Conservation (phyloP, 2,797 vertebrate genomes). For the Diglossa cyanea region DNA sequence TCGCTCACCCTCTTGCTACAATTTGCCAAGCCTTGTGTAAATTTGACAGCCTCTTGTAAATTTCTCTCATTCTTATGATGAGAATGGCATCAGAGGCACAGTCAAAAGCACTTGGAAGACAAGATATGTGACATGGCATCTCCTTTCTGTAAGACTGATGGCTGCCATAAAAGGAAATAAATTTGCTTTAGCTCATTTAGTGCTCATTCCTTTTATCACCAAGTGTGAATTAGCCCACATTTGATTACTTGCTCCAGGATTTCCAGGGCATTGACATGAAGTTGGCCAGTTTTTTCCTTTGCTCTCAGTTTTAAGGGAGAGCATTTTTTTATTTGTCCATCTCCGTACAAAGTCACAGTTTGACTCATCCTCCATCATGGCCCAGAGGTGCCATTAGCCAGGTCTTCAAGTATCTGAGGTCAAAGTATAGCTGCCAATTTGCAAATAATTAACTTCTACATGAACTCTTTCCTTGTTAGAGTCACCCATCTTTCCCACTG, state of each 20-base stretch:
- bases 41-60: neutral
- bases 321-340: neutral
- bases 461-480: neutral
- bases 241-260: neutral
- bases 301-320: neutral
- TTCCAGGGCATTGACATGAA: neutral
- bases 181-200: neutral
- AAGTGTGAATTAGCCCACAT: neutral
- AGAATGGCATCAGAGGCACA: neutral
- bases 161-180: neutral
- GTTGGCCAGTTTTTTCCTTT: neutral
- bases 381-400: neutral
- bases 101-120: neutral
- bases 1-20: neutral
- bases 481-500: neutral
- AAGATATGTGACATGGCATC: neutral
- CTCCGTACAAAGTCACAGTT: neutral
- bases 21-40: neutral
- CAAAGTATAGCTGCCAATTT: neutral
- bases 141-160: neutral
- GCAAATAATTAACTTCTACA: conserved; percentile 9
- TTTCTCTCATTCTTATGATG: neutral
- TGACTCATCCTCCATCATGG: neutral
- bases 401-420: neutral
- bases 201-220: neutral